Evolutionary conservation across 2,113 vertebrate genomes (phyloP).

Genomic region (Lasiurus cinereus): DNA sequence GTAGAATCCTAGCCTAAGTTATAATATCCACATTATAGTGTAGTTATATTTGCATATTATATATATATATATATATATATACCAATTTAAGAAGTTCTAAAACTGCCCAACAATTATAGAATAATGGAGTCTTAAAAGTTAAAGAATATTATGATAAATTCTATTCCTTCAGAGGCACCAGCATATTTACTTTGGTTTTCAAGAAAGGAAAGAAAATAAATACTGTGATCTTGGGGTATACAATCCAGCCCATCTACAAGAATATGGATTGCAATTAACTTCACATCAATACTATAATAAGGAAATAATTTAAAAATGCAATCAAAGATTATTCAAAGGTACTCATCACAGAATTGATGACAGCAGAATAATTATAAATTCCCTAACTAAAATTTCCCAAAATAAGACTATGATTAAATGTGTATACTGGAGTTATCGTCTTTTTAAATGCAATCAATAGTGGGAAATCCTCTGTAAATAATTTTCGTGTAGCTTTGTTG

Average conservation of each 20-base stretch:
- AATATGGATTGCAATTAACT: neutral
- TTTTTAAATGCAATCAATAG: neutral
- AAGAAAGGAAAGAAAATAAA: neutral
- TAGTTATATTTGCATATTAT: neutral
- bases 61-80: neutral
- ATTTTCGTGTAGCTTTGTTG: neutral
- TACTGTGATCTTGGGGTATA: neutral
- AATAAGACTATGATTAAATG: constrained; percentile 7
- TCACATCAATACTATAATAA: neutral
- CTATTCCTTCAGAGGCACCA: neutral
- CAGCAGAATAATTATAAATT: neutral
- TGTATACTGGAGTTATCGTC: neutral
- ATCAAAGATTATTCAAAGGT: constrained; percentile 24
- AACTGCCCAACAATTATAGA: neutral
- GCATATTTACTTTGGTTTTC: constrained; percentile 12
- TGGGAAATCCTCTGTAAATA: neutral
- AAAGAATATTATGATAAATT: neutral
- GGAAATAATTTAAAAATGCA: neutral
- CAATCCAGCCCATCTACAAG: neutral
- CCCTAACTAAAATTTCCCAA: neutral
- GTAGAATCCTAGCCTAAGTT: neutral
- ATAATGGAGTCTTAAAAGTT: neutral
- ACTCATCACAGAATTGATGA: neutral
- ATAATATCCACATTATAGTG: neutral
- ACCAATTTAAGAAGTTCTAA: neutral